Evolutionary conservation across 2,113 vertebrate genomes (phyloP), one percentile per base, ranked within the genome.

Genomic region (Eulacestoma nigropectus): DNA sequence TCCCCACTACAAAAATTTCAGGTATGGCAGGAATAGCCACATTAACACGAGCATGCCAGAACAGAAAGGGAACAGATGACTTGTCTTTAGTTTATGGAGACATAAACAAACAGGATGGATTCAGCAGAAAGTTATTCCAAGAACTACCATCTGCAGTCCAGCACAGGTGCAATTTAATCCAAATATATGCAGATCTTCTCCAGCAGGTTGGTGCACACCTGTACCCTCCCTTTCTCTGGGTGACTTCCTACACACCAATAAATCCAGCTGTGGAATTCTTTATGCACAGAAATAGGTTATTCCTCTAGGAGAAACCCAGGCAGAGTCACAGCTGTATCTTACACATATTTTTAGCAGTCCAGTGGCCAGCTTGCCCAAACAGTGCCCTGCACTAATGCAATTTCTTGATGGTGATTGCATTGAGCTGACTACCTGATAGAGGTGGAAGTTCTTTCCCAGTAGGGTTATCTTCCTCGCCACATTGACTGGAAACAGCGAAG

Each of bases 361-460:
- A 52, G 56, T 7, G 20, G 35, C 30, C 72, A 84, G 7, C 46
- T 6, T 89, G 77, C 42, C 62, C 46, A 37, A 73, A 41, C 4
- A 78, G 9, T 20, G 25, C 30, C 59, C 41, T 68, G 39, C 17
- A 60, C 33, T 47, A 80, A 70, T 3, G 42, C 22, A 33, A 22
- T 59, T 81, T 86, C 55, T 74, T 42, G 30, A 1, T 33, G 72
- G 32, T 57, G 29, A 90, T 13, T 25, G 56, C 5, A 4, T 3
- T 75, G 75, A 59, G 47, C 11, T 86, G 49, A 81, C n/a, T 98
- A 99, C 99, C 99, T 99, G 98, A 62, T 99, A 99, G 57, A 99
- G 98, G 59, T 98, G 98, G 90, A 99, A 98, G 95, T 99, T 99
- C 82, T 96, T 98, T 37, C 99, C 99, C 53, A 98, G 93, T 74